phyloP scores from a whole-genome alignment of 2,888 invertebrate genomes.

The Oscheius sp. region DNA sequence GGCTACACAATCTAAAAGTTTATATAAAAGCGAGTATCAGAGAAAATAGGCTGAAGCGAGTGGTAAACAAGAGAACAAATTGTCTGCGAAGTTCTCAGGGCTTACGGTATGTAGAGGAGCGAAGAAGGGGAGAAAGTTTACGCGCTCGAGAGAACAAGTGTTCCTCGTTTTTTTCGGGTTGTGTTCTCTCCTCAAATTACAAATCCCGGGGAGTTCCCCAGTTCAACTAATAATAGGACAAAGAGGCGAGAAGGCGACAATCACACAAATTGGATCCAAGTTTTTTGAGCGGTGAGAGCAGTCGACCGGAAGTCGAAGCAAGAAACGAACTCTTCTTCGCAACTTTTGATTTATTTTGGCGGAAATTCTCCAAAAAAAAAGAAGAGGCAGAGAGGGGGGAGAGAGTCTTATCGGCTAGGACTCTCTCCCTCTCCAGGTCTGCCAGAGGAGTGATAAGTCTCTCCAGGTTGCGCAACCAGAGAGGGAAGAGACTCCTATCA shows the following conservation, averaged over 20 bases:
- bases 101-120: no score
- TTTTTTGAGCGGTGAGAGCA: conserved; percentile 25
- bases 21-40: not conserved
- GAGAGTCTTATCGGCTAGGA: not conserved
- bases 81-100: no score
- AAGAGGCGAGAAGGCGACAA: conserved; percentile 5
- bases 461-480: no score
- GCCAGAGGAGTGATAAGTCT: not conserved
- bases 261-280: conserved; percentile 25
- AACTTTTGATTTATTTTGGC: no score
- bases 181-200: not conserved
- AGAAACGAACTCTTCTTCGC: not conserved
- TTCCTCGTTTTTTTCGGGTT: not conserved
- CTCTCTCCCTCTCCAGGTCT: not conserved
- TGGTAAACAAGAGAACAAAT: not conserved
- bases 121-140: not conserved
- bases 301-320: not conserved
- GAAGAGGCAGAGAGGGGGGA: not conserved
- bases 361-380: no score
- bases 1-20: conserved; percentile 1
- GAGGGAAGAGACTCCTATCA: no score
- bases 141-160: not conserved
- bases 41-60: not conserved
- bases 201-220: not conserved
- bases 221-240: not conserved